Conservation (phyloP, 2,797 vertebrate species). For the Denticeps clupeoides region DNA sequence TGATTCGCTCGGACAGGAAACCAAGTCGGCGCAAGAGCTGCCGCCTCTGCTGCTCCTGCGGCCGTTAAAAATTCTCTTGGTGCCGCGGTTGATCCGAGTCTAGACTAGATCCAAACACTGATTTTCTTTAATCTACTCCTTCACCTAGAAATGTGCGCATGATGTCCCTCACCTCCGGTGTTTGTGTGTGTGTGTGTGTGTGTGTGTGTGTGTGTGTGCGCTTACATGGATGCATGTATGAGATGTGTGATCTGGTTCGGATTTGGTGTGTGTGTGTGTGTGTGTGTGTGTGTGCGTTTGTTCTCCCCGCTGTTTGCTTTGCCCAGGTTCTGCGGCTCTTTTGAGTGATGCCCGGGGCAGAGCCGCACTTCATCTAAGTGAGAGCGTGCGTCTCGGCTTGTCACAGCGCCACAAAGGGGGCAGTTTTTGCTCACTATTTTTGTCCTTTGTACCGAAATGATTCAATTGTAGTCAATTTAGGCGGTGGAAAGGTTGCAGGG, state of each 20-base stretch:
- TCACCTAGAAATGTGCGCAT: no score
- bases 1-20: no score
- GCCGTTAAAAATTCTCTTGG: no score
- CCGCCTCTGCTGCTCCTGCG: no score
- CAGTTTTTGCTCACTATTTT: slow-evolving; percentile 6
- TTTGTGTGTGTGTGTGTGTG: neutral
- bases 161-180: no score
- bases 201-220: slow-evolving; percentile 20
- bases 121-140: no score
- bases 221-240: slow-evolving; percentile 14
- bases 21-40: no score
- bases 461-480: slow-evolving; percentile 17
- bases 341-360: slow-evolving; percentile 6
- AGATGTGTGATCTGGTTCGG: slow-evolving; percentile 9
- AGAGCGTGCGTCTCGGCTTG: slow-evolving; percentile 1
- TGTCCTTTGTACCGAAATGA: slow-evolving; percentile 14
- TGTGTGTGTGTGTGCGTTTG: slow-evolving; percentile 7
- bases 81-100: no score
- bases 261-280: neutral
- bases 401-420: neutral
- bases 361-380: neutral
- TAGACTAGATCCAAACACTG: no score
- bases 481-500: no score
- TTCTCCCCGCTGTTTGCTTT: no score
- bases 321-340: slow-evolving; percentile 12